Conservation (phyloP, 2,113 vertebrate genomes). For the Saiga tatarica region DNA sequence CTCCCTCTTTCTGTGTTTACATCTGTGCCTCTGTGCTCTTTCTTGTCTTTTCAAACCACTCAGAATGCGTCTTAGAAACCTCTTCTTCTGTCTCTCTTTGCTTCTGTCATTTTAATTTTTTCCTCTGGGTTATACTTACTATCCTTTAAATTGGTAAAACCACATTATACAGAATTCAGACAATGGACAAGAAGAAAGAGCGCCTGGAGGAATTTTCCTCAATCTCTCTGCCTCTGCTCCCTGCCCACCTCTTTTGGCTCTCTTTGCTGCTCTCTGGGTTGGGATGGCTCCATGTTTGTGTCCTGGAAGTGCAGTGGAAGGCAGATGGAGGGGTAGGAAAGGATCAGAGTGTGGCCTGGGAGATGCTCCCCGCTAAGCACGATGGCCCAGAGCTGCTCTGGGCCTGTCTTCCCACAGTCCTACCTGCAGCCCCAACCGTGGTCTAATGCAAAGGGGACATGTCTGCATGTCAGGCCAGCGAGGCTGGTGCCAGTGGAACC, state of each 20-base stretch:
- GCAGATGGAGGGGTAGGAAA: not conserved
- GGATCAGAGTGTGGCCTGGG: not conserved
- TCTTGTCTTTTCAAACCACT: not conserved
- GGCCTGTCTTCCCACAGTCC: not conserved
- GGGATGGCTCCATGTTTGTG: not conserved
- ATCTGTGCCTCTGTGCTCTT: not conserved
- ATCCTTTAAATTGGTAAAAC: not conserved
- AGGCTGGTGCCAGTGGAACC: not conserved
- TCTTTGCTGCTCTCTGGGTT: not conserved
- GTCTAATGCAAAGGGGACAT: not conserved
- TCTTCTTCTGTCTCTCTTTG: not conserved
- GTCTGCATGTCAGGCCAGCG: not conserved
- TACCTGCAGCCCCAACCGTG: fast-evolving
- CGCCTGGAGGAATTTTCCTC: not conserved
- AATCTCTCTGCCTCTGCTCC: not conserved
- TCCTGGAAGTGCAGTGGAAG: not conserved
- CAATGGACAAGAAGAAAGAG: not conserved
- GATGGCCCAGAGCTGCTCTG: not conserved
- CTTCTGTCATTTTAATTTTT: not conserved
- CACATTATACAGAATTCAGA: not conserved
- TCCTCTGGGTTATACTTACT: not conserved
- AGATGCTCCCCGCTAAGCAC: not conserved
- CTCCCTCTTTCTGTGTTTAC: not conserved
- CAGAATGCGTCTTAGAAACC: not conserved
- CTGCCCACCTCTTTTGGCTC: no score